phyloP scores from a whole-genome alignment of 2,113 vertebrate species.

The Pseudois nayaur region DNA sequence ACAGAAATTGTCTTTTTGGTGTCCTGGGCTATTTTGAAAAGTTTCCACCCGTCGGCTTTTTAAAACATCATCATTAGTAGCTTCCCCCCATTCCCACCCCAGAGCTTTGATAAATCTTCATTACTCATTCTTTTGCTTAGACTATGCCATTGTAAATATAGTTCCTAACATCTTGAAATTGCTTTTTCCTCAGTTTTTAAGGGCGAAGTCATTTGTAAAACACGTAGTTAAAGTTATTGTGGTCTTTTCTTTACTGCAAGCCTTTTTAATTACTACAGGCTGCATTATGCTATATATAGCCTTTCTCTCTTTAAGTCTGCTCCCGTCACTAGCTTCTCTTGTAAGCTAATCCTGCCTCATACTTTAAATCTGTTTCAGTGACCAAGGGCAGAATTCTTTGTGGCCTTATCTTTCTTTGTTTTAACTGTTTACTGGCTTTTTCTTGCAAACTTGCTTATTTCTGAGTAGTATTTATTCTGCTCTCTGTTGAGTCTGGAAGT shows the following conservation, averaged over 20 bases:
- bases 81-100: background rate
- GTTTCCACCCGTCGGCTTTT: slow-evolving; percentile 50
- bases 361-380: slow-evolving; percentile 74
- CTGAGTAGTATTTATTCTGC: slow-evolving; percentile 56
- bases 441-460: slow-evolving; percentile 75
- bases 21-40: slow-evolving; percentile 40
- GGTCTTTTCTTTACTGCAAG: slow-evolving; percentile 62
- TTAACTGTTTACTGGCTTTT: slow-evolving; percentile 79
- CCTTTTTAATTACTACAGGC: slow-evolving; percentile 46
- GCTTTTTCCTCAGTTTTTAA: slow-evolving; percentile 55
- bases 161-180: slow-evolving; percentile 10
- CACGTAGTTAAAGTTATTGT: slow-evolving; percentile 51
- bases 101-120: background rate
- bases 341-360: slow-evolving; percentile 74
- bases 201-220: slow-evolving; percentile 62
- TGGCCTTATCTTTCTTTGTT: slow-evolving; percentile 84
- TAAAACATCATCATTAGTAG: background rate
- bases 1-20: slow-evolving; percentile 41
- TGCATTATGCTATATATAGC: background rate
- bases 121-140: slow-evolving; percentile 32
- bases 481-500: slow-evolving; percentile 52
- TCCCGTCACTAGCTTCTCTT: slow-evolving; percentile 50
- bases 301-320: slow-evolving; percentile 31
- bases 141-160: slow-evolving; percentile 44
- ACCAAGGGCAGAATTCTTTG: slow-evolving; percentile 82